phyloP scores from a whole-genome alignment of 2,113 vertebrate species.

The Trachemys scripta region DNA sequence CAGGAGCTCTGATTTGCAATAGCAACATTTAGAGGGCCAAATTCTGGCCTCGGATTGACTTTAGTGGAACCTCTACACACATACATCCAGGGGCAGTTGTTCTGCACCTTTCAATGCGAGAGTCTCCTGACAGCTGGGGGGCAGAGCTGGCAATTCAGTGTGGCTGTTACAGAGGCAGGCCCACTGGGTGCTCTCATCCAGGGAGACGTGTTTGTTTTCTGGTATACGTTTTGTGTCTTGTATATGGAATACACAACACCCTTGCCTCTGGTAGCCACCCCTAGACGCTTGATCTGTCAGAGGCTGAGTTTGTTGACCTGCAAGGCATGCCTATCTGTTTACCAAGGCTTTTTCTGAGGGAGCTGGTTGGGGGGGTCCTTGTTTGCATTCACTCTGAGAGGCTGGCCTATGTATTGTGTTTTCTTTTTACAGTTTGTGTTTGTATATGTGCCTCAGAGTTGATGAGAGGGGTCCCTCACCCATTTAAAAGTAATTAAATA shows the following conservation, averaged over 20 bases:
- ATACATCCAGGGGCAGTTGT: background rate
- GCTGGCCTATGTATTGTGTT: slow-evolving; percentile 3
- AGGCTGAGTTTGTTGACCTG: background rate
- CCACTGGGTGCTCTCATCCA: background rate
- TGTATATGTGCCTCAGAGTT: slow-evolving; percentile 11
- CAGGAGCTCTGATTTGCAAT: background rate
- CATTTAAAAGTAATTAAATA: slow-evolving; percentile 38
- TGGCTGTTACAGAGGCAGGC: background rate
- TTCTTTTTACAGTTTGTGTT: background rate
- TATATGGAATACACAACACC: background rate
- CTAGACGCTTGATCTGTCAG: background rate
- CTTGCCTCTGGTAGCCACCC: background rate
- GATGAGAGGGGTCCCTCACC: background rate
- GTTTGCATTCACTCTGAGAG: background rate
- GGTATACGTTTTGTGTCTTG: background rate
- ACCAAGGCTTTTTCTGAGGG: background rate
- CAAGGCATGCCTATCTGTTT: background rate
- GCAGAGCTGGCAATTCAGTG: background rate
- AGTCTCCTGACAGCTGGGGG: background rate
- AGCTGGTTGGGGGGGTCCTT: background rate
- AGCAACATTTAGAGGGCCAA: background rate
- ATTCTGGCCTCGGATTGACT: background rate
- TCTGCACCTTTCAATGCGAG: background rate
- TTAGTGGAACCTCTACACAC: background rate
- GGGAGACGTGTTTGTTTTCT: background rate